Percentiles rank a stretch among this genome's conserved stretches.
Conservation (phyloP, 2,888 invertebrate genomes). For the Scaptomyza parva region DNA sequence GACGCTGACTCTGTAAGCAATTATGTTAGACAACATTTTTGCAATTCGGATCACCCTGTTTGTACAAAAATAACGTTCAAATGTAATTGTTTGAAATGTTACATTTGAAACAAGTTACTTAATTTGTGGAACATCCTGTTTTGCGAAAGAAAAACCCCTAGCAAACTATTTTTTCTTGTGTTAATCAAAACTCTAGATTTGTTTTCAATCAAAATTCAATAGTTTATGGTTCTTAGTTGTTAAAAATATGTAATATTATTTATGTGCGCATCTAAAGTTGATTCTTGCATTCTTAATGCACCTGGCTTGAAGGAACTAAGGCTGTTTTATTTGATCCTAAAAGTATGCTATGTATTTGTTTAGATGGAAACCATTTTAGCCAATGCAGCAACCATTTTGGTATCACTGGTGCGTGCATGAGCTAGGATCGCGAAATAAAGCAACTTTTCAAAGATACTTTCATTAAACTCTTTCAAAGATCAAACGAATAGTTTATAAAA, state of each 20-base stretch:
- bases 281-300: too few relatives aligned
- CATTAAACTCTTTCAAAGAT: too few relatives aligned
- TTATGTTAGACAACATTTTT: conserved; percentile 25
- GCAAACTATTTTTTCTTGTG: too few relatives aligned
- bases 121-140: conserved; percentile 23
- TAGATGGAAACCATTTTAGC: background rate
- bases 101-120: conserved; percentile 60
- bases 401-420: background rate
- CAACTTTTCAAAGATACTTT: too few relatives aligned
- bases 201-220: too few relatives aligned
- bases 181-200: too few relatives aligned
- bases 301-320: too few relatives aligned
- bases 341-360: background rate
- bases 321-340: too few relatives aligned
- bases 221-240: too few relatives aligned
- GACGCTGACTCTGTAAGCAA: conserved; percentile 15
- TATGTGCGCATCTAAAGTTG: too few relatives aligned
- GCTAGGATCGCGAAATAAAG: background rate
- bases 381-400: background rate
- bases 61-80: conserved; percentile 16
- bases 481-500: background rate
- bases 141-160: background rate
- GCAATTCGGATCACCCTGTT: conserved; percentile 24
- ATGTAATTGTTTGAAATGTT: conserved; percentile 53
- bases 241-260: too few relatives aligned